Evolutionary conservation across 2,113 vertebrate genomes (phyloP).

Genomic region (Sceloporus tristichus): DNA sequence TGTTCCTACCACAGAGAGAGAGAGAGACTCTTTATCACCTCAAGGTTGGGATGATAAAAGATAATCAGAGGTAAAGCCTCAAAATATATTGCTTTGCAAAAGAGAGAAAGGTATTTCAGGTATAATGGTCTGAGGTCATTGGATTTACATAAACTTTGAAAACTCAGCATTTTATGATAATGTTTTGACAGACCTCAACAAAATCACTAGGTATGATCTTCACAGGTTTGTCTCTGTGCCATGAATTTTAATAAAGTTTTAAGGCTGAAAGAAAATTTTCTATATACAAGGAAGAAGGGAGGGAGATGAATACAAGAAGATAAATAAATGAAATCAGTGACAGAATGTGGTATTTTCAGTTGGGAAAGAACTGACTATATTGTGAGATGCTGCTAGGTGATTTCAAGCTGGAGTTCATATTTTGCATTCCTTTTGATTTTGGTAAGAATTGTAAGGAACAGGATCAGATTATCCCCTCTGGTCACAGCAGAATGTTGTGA

Average conservation of each 20-base stretch:
- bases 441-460: background rate
- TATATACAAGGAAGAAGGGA: background rate
- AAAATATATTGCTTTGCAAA: background rate
- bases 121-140: background rate
- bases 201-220: background rate
- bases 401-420: background rate
- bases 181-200: background rate
- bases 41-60: constrained; percentile 8
- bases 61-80: background rate
- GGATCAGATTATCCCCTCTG: background rate
- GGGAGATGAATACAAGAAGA: background rate
- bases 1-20: background rate
- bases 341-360: background rate
- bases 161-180: background rate
- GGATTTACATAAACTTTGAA: background rate
- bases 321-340: background rate
- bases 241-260: background rate
- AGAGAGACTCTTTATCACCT: constrained; percentile 16
- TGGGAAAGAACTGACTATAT: background rate
- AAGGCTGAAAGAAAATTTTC: background rate
- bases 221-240: background rate
- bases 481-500: background rate
- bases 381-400: background rate
- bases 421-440: background rate
- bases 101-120: background rate